Evolutionary conservation across 2,113 vertebrate species (phyloP).

Genomic region (Cinclus mexicanus): DNA sequence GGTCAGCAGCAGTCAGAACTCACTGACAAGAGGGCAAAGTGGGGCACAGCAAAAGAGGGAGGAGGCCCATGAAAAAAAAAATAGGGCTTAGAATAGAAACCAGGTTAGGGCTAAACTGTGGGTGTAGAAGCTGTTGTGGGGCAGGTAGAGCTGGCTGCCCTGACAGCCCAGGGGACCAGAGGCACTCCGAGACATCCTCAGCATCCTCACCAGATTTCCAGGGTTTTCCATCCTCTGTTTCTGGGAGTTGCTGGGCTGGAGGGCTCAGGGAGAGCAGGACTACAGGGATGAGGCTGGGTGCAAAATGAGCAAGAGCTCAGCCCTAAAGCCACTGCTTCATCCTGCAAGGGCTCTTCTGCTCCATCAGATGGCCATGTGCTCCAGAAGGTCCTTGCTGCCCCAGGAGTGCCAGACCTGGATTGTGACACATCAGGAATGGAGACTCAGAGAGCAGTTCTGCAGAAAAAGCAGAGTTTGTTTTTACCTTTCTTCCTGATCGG

Average conservation of each 20-base stretch:
- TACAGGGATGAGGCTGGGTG: background rate
- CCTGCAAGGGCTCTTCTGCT: background rate
- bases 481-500: background rate
- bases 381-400: background rate
- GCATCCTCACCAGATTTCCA: background rate
- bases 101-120: constrained; percentile 31
- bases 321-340: background rate
- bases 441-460: background rate
- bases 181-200: rapidly evolving
- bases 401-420: background rate
- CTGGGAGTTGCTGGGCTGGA: background rate
- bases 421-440: background rate
- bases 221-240: background rate
- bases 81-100: constrained; percentile 23
- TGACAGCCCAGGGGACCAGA: background rate
- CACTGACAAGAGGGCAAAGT: background rate
- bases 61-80: background rate
- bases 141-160: background rate
- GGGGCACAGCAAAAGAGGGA: constrained; percentile 27
- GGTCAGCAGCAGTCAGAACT: background rate
- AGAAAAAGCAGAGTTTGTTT: background rate
- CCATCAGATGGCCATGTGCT: rapidly evolving
- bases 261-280: background rate
- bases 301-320: background rate
- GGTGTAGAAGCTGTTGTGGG: background rate